Percentiles rank a stretch among this genome's conserved stretches.
These are phyloP conservation scores for Sebastes trivittatus DNA, from an alignment of 2,797 vertebrate genomes.

Conservation along the genomic window DNA sequence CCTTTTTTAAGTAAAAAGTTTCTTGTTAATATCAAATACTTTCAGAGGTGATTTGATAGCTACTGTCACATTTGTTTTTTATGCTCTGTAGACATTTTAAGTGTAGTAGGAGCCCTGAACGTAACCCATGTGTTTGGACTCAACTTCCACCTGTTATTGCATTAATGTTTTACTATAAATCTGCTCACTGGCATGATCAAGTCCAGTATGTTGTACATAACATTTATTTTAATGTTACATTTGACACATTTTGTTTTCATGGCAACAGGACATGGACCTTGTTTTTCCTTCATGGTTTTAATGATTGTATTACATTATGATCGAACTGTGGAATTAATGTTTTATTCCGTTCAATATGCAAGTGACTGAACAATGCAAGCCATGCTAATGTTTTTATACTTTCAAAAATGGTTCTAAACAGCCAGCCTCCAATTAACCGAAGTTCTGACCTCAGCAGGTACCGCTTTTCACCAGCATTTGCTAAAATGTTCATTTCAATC, in stretches of 20 bases:
- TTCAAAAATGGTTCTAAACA: slow-evolving; percentile 12
- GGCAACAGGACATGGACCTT: not conserved
- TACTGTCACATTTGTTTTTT: not conserved
- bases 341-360: slow-evolving; percentile 54
- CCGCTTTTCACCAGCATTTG: not conserved
- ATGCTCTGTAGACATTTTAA: not conserved
- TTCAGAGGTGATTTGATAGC: not conserved
- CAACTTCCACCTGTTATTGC: slow-evolving; percentile 5
- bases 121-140: not conserved
- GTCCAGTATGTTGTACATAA: slow-evolving; percentile 23
- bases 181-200: not conserved
- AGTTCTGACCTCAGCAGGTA: slow-evolving; percentile 9
- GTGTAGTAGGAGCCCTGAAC: not conserved
- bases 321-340: slow-evolving; percentile 19
- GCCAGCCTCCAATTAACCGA: slow-evolving; percentile 33
- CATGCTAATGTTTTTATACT: slow-evolving; percentile 32
- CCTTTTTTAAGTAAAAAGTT: not conserved
- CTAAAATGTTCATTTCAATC: not conserved
- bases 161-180: slow-evolving; percentile 19
- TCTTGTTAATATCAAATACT: not conserved
- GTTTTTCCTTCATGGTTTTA: slow-evolving; percentile 8
- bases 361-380: slow-evolving; percentile 45
- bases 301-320: slow-evolving; percentile 31
- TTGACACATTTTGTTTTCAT: not conserved
- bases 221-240: slow-evolving; percentile 23